Evolutionary conservation across 2,888 invertebrate genomes (phyloP).

Genomic region (Venustoraphidia nigricollis): DNA sequence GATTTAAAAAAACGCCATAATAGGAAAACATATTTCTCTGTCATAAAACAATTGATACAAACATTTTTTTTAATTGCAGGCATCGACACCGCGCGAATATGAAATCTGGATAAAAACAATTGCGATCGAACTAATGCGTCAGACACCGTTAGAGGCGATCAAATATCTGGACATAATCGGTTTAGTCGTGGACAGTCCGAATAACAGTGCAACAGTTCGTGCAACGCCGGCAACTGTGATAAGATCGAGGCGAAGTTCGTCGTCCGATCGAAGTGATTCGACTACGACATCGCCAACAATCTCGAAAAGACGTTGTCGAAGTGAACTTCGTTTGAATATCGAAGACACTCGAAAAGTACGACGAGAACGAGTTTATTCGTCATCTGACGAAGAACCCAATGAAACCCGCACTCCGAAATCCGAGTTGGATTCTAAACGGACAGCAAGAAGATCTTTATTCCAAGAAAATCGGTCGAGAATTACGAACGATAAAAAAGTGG

Average conservation of each 20-base stretch:
- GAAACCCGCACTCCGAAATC: not conserved
- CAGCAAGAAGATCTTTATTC: not conserved
- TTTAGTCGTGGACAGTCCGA: slow-evolving; percentile 25
- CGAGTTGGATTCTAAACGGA: not conserved
- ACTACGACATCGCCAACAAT: not conserved
- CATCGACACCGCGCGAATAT: slow-evolving; percentile 51
- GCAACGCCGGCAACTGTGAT: slow-evolving; percentile 7
- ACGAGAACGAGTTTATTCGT: not conserved
- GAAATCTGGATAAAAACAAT: slow-evolving; percentile 60
- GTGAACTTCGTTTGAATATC: not conserved
- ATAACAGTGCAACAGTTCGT: slow-evolving; percentile 12
- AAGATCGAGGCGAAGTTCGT: slow-evolving; percentile 1
- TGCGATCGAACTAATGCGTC: slow-evolving; percentile 57
- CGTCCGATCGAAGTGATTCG: slow-evolving; percentile 1
- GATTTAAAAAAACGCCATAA: too few species aligned
- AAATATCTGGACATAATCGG: slow-evolving; percentile 56
- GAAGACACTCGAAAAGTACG: not conserved
- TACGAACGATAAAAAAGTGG: too few species aligned
- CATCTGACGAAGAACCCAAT: slow-evolving; percentile 1
- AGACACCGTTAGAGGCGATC: slow-evolving; percentile 55
- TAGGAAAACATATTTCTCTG: not conserved
- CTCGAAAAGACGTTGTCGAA: slow-evolving; percentile 1
- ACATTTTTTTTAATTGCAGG: slow-evolving; percentile 35
- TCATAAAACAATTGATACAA: not conserved
- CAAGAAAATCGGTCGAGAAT: not conserved